Percentiles rank a stretch among this genome's conserved stretches.
Evolutionary conservation across 2,113 vertebrate species (phyloP).

Genomic region (Pelodiscus sinensis): DNA sequence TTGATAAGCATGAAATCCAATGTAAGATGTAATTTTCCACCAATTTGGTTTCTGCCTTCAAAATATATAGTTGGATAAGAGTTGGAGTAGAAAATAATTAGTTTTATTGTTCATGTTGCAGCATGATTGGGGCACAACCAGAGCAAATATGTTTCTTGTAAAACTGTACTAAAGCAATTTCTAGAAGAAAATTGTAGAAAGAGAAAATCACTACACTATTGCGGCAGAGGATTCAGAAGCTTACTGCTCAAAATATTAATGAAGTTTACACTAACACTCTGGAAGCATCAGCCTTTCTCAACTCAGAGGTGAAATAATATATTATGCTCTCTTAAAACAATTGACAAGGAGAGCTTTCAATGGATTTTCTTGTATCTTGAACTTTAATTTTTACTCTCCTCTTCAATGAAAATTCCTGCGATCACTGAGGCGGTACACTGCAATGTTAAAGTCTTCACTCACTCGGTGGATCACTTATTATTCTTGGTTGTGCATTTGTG

Average conservation of each 20-base stretch:
- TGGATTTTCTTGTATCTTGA: neutral
- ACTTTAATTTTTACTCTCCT: neutral
- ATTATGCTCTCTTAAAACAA: neutral
- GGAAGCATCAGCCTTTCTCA: slow-evolving; percentile 5
- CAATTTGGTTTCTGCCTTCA: slow-evolving; percentile 35
- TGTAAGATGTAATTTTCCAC: slow-evolving; percentile 68
- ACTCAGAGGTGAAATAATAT: slow-evolving; percentile 9
- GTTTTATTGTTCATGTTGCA: slow-evolving; percentile 44
- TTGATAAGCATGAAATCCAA: slow-evolving; percentile 63
- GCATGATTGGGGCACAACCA: slow-evolving; percentile 34
- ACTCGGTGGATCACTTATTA: neutral
- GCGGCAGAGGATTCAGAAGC: slow-evolving; percentile 3
- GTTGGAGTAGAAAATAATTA: slow-evolving; percentile 50
- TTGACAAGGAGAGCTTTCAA: slow-evolving; percentile 31
- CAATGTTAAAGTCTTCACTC: neutral
- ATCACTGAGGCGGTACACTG: neutral
- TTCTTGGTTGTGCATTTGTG: neutral
- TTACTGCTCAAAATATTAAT: slow-evolving; percentile 48
- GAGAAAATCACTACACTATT: slow-evolving; percentile 36
- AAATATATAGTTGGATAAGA: slow-evolving; percentile 27
- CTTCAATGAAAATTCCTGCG: neutral
- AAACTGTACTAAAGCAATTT: slow-evolving; percentile 51
- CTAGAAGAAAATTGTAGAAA: slow-evolving; percentile 44
- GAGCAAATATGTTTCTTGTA: slow-evolving; percentile 52
- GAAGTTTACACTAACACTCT: slow-evolving; percentile 38